Evolutionary conservation across 2,797 vertebrate species (phyloP), one percentile per base, ranked within the genome.

Genomic region (Bucorvus abyssinicus): DNA sequence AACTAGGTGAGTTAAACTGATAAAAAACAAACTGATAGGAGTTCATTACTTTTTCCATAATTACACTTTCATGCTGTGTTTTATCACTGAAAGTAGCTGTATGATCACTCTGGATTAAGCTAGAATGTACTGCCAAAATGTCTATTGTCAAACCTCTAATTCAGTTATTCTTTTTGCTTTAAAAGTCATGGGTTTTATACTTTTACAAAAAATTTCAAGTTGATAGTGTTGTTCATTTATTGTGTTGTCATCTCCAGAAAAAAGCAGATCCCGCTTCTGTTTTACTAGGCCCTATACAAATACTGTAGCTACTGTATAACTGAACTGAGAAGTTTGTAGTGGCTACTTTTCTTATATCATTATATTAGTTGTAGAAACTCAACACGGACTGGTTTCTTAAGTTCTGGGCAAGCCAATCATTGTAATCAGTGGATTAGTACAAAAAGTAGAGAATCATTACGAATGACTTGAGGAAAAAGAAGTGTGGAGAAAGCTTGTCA

Each of bases 131-230:
- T 53, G 15, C 36, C n/a, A 63, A 30, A 57, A 57, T 40, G 0
- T 34, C 11, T 56, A 10, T 27, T 86, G 24, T 65, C 42, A 59
- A 40, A 61, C 5, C 29, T 40, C 20, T 61, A 52, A 78, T 65
- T 81, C 59, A 84, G 9, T 40, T 65, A 60, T 14, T 42, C 2
- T 45, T 65, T 87, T 61, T 7, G 75, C 22, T 73, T 61, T 69
- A 45, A 63, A 67, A 73, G 10, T 36, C 55, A 32, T 1, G 1
- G 0, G 0, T 20, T 75, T 67, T 78, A 22, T 20, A 20, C 4
- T 67, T 79, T 36, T 40, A 38, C 12, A 6, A 67, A 27, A 74
- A 59, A 2, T n/a, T 70, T 80, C 6, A 24, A 24, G 9, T 44
- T 79, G 38, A 42, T 57, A 67, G 9, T 57, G 1, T 59, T 67